phyloP scores from a whole-genome alignment of 2,888 invertebrate genomes.

The Phymatocera aterrima region DNA sequence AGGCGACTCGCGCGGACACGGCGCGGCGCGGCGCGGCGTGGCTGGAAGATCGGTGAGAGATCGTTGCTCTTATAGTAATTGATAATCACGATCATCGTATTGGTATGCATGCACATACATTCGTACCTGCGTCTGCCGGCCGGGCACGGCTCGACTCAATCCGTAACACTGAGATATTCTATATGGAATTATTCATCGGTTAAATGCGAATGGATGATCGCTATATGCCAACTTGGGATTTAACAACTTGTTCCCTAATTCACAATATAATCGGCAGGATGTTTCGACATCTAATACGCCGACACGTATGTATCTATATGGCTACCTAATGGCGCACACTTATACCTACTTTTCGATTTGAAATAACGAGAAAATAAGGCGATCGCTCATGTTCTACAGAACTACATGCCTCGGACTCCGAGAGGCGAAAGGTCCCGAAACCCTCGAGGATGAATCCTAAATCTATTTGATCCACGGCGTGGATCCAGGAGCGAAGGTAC shows the following conservation, averaged over 20 bases:
- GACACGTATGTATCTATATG: not conserved
- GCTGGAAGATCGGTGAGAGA: not conserved
- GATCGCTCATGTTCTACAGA: not conserved
- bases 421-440: too few relatives aligned
- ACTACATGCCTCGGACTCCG: too few relatives aligned
- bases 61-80: conserved; percentile 21
- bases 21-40: too few relatives aligned
- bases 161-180: not conserved
- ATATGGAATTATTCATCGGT: not conserved
- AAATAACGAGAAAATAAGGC: not conserved
- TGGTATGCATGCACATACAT: too few relatives aligned
- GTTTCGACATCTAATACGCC: conserved; percentile 15
- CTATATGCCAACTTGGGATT: not conserved
- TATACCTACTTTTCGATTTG: conserved; percentile 1
- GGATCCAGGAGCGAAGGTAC: too few relatives aligned
- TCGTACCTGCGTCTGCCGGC: too few relatives aligned
- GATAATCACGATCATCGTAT: conserved; percentile 14
- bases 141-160: conserved; percentile 1
- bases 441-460: too few relatives aligned
- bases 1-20: not conserved
- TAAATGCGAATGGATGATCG: not conserved
- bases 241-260: conserved; percentile 18
- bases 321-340: not conserved
- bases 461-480: too few relatives aligned
- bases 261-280: conserved; percentile 1